These are phyloP conservation scores for Centroberyx gerrardi DNA, from an alignment of 2,797 vertebrate genomes.

Conservation along the genomic window DNA sequence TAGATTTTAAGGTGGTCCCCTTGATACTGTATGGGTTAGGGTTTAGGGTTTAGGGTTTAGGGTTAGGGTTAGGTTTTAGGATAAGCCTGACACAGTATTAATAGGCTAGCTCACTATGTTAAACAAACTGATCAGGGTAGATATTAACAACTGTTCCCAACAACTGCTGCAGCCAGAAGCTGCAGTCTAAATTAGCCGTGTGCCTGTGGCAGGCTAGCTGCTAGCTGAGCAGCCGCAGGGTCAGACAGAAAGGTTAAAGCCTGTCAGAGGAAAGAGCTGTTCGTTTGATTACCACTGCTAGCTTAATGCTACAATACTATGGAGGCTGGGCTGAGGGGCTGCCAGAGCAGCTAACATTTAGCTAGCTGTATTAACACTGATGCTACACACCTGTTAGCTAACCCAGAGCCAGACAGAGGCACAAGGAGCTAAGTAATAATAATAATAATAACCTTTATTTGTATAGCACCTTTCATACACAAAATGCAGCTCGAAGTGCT, in stretches of 20 bases:
- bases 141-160: slow-evolving; percentile 49
- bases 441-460: too few relatives aligned
- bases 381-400: too few relatives aligned
- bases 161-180: slow-evolving; percentile 50
- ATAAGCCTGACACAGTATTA: slow-evolving; percentile 54
- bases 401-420: too few relatives aligned
- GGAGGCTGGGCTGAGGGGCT: too few relatives aligned
- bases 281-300: slow-evolving; percentile 45
- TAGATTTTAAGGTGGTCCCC: too few relatives aligned
- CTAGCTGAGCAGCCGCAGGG: slow-evolving; percentile 44
- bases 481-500: too few relatives aligned
- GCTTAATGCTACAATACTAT: slow-evolving; percentile 3
- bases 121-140: slow-evolving; percentile 64
- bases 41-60: too few relatives aligned
- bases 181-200: slow-evolving; percentile 62
- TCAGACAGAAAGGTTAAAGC: slow-evolving; percentile 55
- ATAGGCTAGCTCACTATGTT: slow-evolving; percentile 48
- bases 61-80: slow-evolving; percentile 49
- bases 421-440: too few relatives aligned
- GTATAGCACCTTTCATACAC: too few relatives aligned
- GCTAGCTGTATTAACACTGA: too few relatives aligned
- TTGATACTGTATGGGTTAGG: too few relatives aligned
- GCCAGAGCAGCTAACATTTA: too few relatives aligned
- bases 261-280: slow-evolving; percentile 48
- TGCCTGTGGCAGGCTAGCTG: slow-evolving; percentile 36